phyloP scores from a whole-genome alignment of 2,797 vertebrate species.

The Caiman crocodilus region DNA sequence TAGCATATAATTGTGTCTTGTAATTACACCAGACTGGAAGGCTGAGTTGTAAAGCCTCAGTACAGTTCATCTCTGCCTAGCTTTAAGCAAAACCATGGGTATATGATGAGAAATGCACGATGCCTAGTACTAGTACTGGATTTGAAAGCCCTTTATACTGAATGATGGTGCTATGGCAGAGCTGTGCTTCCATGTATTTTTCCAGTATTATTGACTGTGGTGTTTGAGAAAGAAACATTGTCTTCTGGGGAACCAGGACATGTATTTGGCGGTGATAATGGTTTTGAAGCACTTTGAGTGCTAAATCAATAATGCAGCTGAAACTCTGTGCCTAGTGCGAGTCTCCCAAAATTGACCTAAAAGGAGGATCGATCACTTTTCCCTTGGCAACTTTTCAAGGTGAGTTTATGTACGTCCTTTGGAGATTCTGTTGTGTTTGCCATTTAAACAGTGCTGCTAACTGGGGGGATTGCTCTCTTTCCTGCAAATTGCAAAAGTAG shows the following conservation, averaged over 20 bases:
- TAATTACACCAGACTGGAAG: neutral
- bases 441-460: rapidly evolving
- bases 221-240: neutral
- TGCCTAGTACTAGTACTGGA: neutral
- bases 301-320: neutral
- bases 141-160: neutral
- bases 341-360: neutral
- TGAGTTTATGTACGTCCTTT: neutral
- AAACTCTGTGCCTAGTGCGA: neutral
- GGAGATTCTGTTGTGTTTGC: neutral
- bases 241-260: neutral
- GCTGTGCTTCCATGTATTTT: neutral
- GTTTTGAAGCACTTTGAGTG: neutral
- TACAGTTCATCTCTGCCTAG: neutral
- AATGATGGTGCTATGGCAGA: rapidly evolving
- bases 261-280: neutral
- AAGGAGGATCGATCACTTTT: neutral
- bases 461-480: rapidly evolving
- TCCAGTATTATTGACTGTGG: neutral
- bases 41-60: neutral
- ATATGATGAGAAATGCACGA: neutral
- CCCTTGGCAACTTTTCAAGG: neutral
- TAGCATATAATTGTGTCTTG: neutral
- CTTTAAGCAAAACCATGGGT: neutral
- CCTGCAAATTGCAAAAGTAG: neutral